These are phyloP conservation scores for Lepilemur ruficaudatus DNA, from an alignment of 2,797 vertebrate species.

Conservation along the genomic window DNA sequence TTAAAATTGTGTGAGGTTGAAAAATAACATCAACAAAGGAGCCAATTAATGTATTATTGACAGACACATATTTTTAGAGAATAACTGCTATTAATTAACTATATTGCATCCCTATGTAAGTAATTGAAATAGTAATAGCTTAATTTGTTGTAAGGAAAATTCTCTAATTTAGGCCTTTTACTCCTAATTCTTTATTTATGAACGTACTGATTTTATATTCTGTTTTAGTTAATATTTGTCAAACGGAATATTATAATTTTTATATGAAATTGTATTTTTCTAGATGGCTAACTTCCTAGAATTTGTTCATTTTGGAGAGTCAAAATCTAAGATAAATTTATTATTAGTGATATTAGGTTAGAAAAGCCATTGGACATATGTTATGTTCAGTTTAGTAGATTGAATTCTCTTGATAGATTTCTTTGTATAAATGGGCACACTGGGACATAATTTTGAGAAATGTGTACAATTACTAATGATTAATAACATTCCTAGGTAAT, in stretches of 20 bases:
- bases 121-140: slow-evolving; percentile 63
- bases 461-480: slow-evolving; percentile 20
- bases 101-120: background rate
- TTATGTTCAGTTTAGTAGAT: background rate
- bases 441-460: slow-evolving; percentile 38
- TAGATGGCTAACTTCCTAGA: slow-evolving; percentile 22
- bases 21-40: slow-evolving; percentile 75
- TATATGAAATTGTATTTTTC: slow-evolving; percentile 65
- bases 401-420: slow-evolving; percentile 6
- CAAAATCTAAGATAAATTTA: slow-evolving; percentile 76
- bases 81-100: slow-evolving; percentile 64
- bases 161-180: slow-evolving; percentile 59
- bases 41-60: slow-evolving; percentile 69
- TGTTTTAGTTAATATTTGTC: slow-evolving; percentile 76
- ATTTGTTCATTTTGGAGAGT: slow-evolving; percentile 76
- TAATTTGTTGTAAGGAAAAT: slow-evolving; percentile 68
- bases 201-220: slow-evolving; percentile 75
- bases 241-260: slow-evolving; percentile 76
- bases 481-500: slow-evolving; percentile 56
- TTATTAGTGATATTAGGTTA: slow-evolving; percentile 69
- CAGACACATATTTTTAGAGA: slow-evolving; percentile 66
- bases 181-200: slow-evolving; percentile 70
- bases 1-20: slow-evolving; percentile 65
- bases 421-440: background rate
- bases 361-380: slow-evolving; percentile 44